phyloP scores from a whole-genome alignment of 2,888 invertebrate species.

The Dioctria linearis region DNA sequence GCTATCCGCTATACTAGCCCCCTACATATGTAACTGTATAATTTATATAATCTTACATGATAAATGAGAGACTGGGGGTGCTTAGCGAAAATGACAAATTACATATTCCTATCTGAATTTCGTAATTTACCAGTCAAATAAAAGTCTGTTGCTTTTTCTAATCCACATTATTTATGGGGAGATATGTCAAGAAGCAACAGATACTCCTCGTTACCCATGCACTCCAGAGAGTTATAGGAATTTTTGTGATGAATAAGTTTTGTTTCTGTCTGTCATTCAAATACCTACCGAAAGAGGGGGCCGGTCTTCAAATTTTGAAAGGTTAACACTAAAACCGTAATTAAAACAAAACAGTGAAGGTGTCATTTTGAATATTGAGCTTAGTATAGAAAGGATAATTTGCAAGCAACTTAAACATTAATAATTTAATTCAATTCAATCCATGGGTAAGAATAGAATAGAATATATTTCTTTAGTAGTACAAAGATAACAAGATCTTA shows the following conservation, averaged over 20 bases:
- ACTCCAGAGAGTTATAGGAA: neutral
- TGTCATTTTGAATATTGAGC: neutral
- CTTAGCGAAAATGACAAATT: constrained; percentile 1
- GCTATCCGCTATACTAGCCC: neutral
- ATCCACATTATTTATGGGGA: constrained; percentile 11
- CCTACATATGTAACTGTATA: too few relatives aligned
- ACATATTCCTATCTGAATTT: neutral
- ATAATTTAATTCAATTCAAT: too few relatives aligned
- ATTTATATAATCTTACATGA: constrained; percentile 5
- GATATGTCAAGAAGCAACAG: neutral
- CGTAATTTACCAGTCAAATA: constrained; percentile 8
- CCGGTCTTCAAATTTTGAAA: too few relatives aligned
- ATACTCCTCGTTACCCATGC: neutral
- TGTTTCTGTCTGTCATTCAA: neutral
- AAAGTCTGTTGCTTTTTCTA: constrained; percentile 21
- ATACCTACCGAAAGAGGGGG: neutral
- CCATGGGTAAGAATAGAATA: too few relatives aligned
- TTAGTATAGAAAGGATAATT: neutral
- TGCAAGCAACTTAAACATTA: too few relatives aligned
- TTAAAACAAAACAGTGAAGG: neutral
- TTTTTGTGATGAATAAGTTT: neutral
- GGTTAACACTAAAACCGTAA: too few relatives aligned
- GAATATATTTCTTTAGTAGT: too few relatives aligned
- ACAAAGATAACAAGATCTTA: too few relatives aligned
- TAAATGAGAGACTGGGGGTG: constrained; percentile 26